These are phyloP conservation scores for Drosophila oshimai DNA, from an alignment of 1,140 invertebrate genomes.

Conservation along the genomic window DNA sequence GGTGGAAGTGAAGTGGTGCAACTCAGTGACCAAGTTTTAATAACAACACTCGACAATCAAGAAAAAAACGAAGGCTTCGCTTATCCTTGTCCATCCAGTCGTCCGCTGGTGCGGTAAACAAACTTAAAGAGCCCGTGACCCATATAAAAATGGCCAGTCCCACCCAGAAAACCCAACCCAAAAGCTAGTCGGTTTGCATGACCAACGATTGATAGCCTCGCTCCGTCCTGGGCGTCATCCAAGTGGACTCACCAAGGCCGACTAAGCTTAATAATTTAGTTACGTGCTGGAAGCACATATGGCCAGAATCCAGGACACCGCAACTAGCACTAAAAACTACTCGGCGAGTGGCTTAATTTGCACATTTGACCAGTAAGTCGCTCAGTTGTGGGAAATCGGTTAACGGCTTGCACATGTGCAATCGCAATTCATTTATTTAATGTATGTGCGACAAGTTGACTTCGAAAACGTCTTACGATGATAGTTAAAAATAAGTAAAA, in stretches of 20 bases:
- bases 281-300: conserved; percentile 48
- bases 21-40: conserved; percentile 57
- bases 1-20: conserved; percentile 4
- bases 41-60: conserved; percentile 39
- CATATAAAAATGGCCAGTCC: conserved; percentile 44
- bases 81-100: background rate
- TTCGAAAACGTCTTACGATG: background rate
- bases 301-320: conserved; percentile 27
- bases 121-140: conserved; percentile 66
- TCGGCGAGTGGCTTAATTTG: conserved; percentile 3
- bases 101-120: conserved; percentile 56
- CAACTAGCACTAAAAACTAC: conserved; percentile 2
- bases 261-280: conserved; percentile 60
- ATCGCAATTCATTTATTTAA: conserved; percentile 22
- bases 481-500: background rate
- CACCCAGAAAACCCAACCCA: conserved; percentile 18
- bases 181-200: conserved; percentile 45
- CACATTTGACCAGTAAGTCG: conserved; percentile 2
- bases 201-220: conserved; percentile 59
- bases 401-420: conserved; percentile 33
- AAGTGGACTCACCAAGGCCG: conserved; percentile 40
- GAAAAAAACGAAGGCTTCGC: background rate
- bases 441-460: background rate
- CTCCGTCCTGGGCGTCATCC: conserved; percentile 19
- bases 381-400: conserved; percentile 20